Conservation (phyloP, 2,888 invertebrate species). For the Drosophila leonis region DNA sequence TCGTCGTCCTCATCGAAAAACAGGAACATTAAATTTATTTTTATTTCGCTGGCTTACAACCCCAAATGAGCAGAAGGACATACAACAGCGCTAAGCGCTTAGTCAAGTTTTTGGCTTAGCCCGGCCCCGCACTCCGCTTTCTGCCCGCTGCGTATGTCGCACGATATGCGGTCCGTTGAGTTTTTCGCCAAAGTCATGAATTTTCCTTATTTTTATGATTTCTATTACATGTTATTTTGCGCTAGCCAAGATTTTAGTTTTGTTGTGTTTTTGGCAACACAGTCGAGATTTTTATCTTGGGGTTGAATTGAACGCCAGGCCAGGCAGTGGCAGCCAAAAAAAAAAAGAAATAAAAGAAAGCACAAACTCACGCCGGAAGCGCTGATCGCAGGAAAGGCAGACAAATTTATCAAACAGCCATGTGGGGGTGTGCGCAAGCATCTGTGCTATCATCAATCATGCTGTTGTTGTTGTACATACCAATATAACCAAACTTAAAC, state of each 20-base stretch:
- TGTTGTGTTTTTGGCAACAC: conserved; percentile 64
- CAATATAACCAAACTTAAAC: conserved; percentile 8
- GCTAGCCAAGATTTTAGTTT: conserved; percentile 64
- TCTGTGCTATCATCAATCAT: conserved; percentile 65
- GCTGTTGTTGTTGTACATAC: conserved; percentile 1
- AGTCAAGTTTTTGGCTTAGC: conserved; percentile 39
- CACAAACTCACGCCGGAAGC: conserved; percentile 76
- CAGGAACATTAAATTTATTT: conserved; percentile 83
- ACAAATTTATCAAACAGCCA: conserved; percentile 82
- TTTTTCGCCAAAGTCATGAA: conserved; percentile 80
- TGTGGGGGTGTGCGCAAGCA: conserved; percentile 57
- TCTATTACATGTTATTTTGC: conserved; percentile 66
- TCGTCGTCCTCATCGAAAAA: conserved; percentile 60
- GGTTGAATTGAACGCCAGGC: conserved; percentile 56
- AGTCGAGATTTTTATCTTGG: conserved; percentile 44
- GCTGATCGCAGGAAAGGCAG: conserved; percentile 82
- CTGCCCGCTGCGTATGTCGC: conserved; percentile 44
- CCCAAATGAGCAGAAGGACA: conserved; percentile 51
- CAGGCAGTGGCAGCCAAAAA: conserved; percentile 38
- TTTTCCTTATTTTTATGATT: conserved; percentile 82
- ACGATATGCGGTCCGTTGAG: conserved; percentile 74
- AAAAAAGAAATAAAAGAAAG: conserved; percentile 32
- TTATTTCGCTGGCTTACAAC: conserved; percentile 70
- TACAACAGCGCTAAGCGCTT: conserved; percentile 64
- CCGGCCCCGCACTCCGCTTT: neutral